These are phyloP conservation scores for Entomobrya proxima DNA, from an alignment of 2,888 invertebrate species.

Conservation along the genomic window DNA sequence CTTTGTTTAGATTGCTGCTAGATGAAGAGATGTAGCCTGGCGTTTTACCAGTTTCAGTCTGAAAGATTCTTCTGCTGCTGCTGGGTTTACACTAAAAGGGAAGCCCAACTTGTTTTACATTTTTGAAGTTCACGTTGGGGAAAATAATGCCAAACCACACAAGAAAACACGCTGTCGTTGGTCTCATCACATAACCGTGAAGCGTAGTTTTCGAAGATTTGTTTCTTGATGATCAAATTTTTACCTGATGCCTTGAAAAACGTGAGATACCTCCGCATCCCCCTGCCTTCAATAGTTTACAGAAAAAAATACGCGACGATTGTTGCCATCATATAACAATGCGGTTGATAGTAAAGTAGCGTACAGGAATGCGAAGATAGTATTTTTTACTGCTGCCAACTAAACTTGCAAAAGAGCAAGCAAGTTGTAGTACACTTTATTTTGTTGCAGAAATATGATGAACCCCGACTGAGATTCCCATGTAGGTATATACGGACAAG, in stretches of 20 bases:
- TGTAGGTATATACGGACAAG: not conserved
- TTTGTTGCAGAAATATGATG: not conserved
- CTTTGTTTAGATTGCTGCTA: not conserved
- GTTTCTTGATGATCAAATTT: no score
- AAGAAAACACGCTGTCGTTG: not conserved
- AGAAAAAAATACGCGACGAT: not conserved
- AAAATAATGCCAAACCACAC: constrained; percentile 17
- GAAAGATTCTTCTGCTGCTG: not conserved
- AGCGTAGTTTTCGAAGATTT: not conserved
- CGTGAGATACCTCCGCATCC: not conserved
- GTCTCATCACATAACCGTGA: not conserved
- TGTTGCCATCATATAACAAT: not conserved
- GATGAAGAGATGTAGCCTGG: not conserved
- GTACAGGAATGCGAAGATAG: not conserved
- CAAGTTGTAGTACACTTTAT: no score
- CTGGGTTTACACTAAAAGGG: not conserved
- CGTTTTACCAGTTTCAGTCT: not conserved
- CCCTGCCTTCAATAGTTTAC: not conserved
- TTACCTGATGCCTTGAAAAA: not conserved
- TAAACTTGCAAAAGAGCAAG: no score
- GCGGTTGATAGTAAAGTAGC: not conserved
- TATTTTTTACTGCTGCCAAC: not conserved
- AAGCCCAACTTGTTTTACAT: not conserved
- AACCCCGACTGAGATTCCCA: constrained; percentile 6
- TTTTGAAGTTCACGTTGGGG: not conserved